Conservation (phyloP, 2,113 vertebrate genomes). For the Microtus pennsylvanicus region DNA sequence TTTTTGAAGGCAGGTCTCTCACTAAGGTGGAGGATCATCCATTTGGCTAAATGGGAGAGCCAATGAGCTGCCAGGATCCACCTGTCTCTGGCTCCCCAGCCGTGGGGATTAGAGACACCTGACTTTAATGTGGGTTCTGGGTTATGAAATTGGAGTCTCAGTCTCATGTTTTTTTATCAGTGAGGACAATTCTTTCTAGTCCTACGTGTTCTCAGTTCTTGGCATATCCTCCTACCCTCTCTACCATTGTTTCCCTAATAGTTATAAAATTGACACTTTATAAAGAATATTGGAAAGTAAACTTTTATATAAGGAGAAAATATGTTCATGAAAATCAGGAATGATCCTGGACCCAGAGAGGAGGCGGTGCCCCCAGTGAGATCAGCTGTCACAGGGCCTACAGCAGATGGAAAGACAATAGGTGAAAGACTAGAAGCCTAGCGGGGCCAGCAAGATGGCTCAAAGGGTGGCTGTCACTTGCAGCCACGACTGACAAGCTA, state of each 20-base stretch:
- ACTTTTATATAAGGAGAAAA: not conserved
- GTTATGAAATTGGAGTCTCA: not conserved
- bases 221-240: not conserved
- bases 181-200: not conserved
- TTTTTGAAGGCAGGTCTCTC: not conserved
- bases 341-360: not conserved
- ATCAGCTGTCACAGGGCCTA: not conserved
- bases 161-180: not conserved
- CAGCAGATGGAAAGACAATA: not conserved
- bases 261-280: not conserved
- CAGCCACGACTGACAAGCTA: not conserved
- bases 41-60: not conserved
- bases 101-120: too few relatives aligned
- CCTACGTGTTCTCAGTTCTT: not conserved
- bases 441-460: not conserved
- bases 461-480: not conserved
- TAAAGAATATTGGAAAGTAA: conserved; percentile 26
- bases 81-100: not conserved
- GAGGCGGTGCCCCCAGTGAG: not conserved
- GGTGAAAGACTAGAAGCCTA: not conserved
- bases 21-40: not conserved
- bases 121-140: not conserved
- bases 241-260: not conserved
- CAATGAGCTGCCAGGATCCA: not conserved
- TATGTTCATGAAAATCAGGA: conserved; percentile 2